Base-by-base conservation (phyloP, 2,888 invertebrate genomes). In the Calliphora vomitoria region DNA sequence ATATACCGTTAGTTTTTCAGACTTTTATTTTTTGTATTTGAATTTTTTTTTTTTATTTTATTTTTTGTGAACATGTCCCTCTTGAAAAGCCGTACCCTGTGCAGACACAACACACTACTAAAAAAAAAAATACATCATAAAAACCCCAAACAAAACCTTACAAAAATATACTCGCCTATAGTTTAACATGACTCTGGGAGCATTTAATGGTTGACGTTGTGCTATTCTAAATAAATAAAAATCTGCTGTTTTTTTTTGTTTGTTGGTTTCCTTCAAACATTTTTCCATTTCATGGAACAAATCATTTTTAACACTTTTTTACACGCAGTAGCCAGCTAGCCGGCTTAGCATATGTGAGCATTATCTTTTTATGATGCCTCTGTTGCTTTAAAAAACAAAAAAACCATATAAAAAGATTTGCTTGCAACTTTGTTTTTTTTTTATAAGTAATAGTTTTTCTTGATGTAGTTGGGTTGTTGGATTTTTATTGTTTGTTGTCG, bases 1-100 rank as follows among this genome's bases (percentile, higher is more conserved):
- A 93, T 92, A 90, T 93, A 91, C 93, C 93, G 93, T 93, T 93
- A 93, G 90, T 90, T 92, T 91, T 81, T 81, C 20, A 85, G 69
- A 75, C 85, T 69, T 75, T 75, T 80, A 68, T 50, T 58, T 1
- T 25, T 25, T 25, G 25, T 25, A 25, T 25, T 25, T 25, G 2
- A n/a, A n/a, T n/a, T n/a, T n/a, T n/a, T n/a, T n/a, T n/a, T n/a
- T n/a, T n/a, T n/a, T n/a, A n/a, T n/a, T 13, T 64, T 58, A 10
- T 64, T 53, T 0, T 53, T 71, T 35, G 13, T 58, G 10, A 72
- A 47, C 20, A 62, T 66, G 62, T 60, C 18, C 53, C 85, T 80
- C 80, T 74, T 47, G 1, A 83, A 18, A 62, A 44, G 41, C 62
- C 55, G 35, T 71, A 69, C 62, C 69, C 69, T 69, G 18, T 72